phyloP scores from a whole-genome alignment of 2,113 vertebrate genomes.

The Craseonycteris thonglongyai region DNA sequence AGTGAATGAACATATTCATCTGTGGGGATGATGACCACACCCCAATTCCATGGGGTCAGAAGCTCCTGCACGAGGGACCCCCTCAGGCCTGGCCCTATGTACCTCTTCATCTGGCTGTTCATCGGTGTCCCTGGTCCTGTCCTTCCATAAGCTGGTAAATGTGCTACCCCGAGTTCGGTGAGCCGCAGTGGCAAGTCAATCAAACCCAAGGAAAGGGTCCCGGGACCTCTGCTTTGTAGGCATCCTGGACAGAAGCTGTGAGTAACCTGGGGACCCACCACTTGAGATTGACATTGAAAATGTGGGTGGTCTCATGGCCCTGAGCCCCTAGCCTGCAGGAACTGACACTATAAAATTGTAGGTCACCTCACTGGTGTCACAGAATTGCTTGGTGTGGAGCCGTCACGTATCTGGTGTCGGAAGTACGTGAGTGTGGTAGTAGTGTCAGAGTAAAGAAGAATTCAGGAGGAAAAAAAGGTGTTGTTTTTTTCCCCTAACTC shows the following conservation, averaged over 20 bases:
- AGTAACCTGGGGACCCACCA: background rate
- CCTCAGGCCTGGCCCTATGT: background rate
- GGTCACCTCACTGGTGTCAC: background rate
- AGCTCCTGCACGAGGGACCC: background rate
- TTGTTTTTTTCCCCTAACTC: background rate
- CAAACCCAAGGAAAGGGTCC: background rate
- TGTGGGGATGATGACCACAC: background rate
- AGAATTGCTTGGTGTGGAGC: background rate
- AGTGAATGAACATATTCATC: background rate
- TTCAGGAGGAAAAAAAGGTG: background rate
- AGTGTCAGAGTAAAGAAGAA: background rate
- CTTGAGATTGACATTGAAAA: background rate
- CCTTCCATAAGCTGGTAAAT: background rate
- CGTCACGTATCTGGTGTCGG: background rate
- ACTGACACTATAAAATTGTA: background rate
- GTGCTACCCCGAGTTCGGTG: background rate
- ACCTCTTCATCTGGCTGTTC: background rate
- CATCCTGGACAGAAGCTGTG: background rate
- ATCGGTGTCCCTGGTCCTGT: background rate
- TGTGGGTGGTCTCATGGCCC: background rate
- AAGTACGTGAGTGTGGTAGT: background rate
- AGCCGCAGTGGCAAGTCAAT: background rate
- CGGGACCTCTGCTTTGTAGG: background rate
- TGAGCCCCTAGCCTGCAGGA: background rate
- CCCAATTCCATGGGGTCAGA: background rate